Percentiles rank a stretch among this genome's conserved stretches.
These are phyloP conservation scores for Anhinga anhinga DNA, from an alignment of 2,113 vertebrate genomes.

Conservation along the genomic window DNA sequence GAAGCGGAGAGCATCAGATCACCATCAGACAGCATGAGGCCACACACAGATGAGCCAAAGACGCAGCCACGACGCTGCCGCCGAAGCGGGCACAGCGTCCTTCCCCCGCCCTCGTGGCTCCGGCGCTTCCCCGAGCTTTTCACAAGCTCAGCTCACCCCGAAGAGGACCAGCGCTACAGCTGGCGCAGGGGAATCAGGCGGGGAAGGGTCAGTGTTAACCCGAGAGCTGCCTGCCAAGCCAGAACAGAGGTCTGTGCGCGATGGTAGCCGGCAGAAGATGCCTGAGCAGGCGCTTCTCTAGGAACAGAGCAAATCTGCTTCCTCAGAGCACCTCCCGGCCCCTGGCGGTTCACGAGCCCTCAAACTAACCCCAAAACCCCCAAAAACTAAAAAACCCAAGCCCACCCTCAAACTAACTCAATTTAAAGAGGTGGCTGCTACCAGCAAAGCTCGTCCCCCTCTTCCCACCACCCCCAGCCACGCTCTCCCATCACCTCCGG, in stretches of 20 bases:
- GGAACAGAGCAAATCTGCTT: not conserved
- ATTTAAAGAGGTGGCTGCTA: not conserved
- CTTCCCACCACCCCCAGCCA: not conserved
- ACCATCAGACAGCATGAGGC: not conserved
- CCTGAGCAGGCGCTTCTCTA: not conserved
- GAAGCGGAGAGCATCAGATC: not conserved
- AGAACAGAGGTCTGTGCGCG: not conserved
- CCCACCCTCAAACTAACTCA: not conserved
- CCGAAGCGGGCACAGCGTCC: not conserved
- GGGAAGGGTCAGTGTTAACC: not conserved
- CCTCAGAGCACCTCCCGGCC: not conserved
- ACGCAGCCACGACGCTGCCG: not conserved
- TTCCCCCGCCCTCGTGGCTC: not conserved
- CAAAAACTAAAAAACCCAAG: no score
- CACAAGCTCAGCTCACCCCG: not conserved
- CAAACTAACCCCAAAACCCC: no score
- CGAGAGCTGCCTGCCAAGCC: not conserved
- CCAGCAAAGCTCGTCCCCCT: not conserved
- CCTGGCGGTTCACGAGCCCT: not conserved
- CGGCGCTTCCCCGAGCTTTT: not conserved
- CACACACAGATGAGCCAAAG: not conserved
- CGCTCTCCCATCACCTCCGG: not conserved
- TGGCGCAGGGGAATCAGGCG: not conserved
- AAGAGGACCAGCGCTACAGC: not conserved
- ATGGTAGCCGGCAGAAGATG: not conserved